A percentile compares a stretch with the other conserved stretches of the same genome.
Conservation (phyloP, 2,797 vertebrate species). For the Pseudochromis fuscus region DNA sequence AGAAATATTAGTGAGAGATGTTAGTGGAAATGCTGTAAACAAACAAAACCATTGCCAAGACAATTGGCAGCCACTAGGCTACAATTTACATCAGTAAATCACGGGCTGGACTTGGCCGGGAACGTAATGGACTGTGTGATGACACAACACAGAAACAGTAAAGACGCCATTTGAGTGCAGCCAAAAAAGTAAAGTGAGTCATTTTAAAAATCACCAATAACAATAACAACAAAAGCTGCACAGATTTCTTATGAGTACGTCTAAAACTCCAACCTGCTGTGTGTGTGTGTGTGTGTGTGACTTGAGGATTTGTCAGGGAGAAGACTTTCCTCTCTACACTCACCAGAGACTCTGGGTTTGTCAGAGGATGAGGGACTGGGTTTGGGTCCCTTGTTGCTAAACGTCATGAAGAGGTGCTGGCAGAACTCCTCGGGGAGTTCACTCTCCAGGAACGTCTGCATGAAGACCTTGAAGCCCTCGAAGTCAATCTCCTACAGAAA, state of each 20-base stretch:
- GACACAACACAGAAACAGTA: conserved; percentile 19
- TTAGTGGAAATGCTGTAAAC: conserved; percentile 52
- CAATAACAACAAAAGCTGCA: conserved; percentile 10
- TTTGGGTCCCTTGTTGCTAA: conserved; percentile 90
- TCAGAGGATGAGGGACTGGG: conserved; percentile 89
- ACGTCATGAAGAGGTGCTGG: conserved; percentile 93
- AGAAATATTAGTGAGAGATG: conserved; percentile 42
- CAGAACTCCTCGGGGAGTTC: conserved; percentile 92
- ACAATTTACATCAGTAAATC: conserved; percentile 45
- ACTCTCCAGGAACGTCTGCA: conserved; percentile 96
- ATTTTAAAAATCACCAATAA: background rate
- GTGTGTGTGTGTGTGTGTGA: conserved; percentile 22
- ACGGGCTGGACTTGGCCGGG: conserved; percentile 34
- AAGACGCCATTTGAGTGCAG: background rate
- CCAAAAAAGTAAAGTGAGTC: background rate
- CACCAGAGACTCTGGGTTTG: conserved; percentile 90
- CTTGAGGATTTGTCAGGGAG: conserved; percentile 2
- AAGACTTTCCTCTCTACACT: conserved; percentile 60
- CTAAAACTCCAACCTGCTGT: conserved; percentile 27
- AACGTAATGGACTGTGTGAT: conserved; percentile 22
- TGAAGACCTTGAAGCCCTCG: conserved; percentile 95
- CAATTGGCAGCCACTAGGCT: conserved; percentile 44
- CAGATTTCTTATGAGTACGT: background rate
- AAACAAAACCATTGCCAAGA: conserved; percentile 59
- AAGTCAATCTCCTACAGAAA: conserved; percentile 91